A percentile compares a stretch with the other conserved stretches of the same genome.
Conservation (phyloP, 2,113 vertebrate species). For the Donacobius atricapilla region DNA sequence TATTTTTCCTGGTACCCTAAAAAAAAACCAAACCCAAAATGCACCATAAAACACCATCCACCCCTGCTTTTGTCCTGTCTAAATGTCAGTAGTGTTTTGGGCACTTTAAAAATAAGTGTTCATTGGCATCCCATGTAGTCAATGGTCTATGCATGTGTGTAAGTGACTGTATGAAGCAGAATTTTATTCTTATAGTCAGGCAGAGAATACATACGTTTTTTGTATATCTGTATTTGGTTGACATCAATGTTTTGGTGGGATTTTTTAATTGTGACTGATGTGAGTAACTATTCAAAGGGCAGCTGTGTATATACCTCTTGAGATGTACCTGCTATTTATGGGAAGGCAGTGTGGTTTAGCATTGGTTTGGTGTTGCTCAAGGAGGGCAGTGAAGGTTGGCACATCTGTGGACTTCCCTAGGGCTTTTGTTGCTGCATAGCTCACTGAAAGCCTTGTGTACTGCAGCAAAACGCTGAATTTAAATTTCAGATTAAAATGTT, state of each 20-base stretch:
- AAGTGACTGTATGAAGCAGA: not conserved
- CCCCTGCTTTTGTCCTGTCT: not conserved
- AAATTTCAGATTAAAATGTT: not conserved
- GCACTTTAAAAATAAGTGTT: not conserved
- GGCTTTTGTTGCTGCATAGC: not conserved
- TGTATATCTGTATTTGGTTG: not conserved
- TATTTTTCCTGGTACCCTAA: not conserved
- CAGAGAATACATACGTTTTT: not conserved
- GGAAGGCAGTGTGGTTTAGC: not conserved
- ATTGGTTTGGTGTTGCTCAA: not conserved
- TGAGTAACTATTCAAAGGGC: not conserved
- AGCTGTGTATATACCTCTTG: not conserved
- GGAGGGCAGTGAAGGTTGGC: not conserved
- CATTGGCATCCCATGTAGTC: not conserved
- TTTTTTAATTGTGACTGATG: not conserved
- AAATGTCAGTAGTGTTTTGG: not conserved
- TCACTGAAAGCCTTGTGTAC: not conserved
- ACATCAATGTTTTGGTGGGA: fast-evolving
- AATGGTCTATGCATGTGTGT: not conserved
- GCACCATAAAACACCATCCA: not conserved
- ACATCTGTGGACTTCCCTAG: not conserved
- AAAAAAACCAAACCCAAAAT: not conserved
- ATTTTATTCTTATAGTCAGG: not conserved
- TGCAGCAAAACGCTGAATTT: not conserved
- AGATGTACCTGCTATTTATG: not conserved